Percentiles rank a stretch among this genome's conserved stretches.
These are phyloP conservation scores for Prosapia bicincta DNA, from an alignment of 2,888 invertebrate species.

Conservation along the genomic window DNA sequence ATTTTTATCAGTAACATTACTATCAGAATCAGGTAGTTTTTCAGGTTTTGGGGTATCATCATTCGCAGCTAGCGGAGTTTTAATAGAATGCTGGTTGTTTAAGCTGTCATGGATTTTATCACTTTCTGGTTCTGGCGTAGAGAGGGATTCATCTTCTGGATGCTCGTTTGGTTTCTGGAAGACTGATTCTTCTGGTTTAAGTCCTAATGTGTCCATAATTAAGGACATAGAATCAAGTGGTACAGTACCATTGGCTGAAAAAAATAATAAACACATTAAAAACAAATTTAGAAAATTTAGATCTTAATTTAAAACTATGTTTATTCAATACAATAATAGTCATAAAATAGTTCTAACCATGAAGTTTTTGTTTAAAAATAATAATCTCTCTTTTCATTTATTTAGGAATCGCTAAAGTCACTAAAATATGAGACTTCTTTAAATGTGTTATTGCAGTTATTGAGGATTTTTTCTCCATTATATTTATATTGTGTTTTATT, in stretches of 20 bases:
- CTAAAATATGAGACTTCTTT: too few relatives aligned
- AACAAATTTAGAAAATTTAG: neutral
- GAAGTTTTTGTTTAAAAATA: too few relatives aligned
- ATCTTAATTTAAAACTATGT: too few relatives aligned
- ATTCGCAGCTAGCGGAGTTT: neutral
- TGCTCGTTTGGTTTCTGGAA: neutral
- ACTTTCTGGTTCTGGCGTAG: neutral
- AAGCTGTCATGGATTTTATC: neutral
- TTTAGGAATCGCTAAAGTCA: too few relatives aligned
- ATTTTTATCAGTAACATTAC: neutral
- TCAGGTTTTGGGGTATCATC: neutral
- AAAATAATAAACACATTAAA: conserved; percentile 12
- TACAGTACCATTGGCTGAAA: conserved; percentile 40
- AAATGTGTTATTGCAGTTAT: too few relatives aligned
- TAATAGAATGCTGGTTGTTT: neutral
- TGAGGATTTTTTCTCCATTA: too few relatives aligned
- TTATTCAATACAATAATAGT: too few relatives aligned
- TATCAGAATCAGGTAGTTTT: neutral
- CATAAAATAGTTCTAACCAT: too few relatives aligned
- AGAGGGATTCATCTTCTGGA: neutral
- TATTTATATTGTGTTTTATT: too few relatives aligned
- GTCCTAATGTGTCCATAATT: neutral
- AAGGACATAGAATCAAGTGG: conserved; percentile 33
- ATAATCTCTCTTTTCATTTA: too few relatives aligned
- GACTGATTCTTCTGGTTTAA: neutral